These are phyloP conservation scores for Agrochola macilenta DNA, from an alignment of 2,888 invertebrate genomes.

Conservation along the genomic window DNA sequence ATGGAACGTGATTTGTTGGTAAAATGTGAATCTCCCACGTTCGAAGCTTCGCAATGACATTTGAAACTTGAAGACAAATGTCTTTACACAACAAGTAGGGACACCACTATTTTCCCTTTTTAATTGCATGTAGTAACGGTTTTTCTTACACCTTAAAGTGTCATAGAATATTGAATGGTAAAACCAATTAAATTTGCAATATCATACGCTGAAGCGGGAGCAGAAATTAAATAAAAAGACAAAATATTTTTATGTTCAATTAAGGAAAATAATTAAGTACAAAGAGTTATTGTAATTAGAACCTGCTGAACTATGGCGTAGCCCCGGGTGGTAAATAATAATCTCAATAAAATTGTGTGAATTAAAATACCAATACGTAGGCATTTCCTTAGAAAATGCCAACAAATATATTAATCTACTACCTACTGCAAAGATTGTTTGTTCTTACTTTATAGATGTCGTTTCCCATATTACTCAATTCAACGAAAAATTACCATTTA, in stretches of 20 bases:
- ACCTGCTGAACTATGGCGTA: not conserved
- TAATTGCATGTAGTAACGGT: conserved; percentile 26
- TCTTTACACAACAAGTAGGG: conserved; percentile 50
- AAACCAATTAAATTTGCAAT: conserved; percentile 15
- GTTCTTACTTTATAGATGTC: not conserved
- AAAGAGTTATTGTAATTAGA: conserved; percentile 19
- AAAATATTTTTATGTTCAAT: not conserved
- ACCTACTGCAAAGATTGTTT: no score
- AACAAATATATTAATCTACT: no score
- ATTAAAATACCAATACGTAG: not conserved
- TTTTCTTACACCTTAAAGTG: not conserved
- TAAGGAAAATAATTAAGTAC: conserved; percentile 1
- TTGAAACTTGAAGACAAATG: conserved; percentile 80
- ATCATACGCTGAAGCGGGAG: not conserved
- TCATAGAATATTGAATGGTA: conserved; percentile 1
- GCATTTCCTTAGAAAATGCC: no score
- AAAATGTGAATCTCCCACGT: conserved; percentile 85
- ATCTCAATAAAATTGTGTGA: not conserved
- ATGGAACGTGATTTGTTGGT: conserved; percentile 73
- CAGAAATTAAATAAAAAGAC: conserved; percentile 8
- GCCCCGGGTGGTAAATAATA: conserved; percentile 5
- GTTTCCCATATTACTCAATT: not conserved
- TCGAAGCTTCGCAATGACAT: conserved; percentile 82
- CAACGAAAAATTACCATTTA: not conserved
- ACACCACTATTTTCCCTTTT: conserved; percentile 42